phyloP scores from a whole-genome alignment of 2,113 vertebrate genomes.

The Cricetomys ansorgei region DNA sequence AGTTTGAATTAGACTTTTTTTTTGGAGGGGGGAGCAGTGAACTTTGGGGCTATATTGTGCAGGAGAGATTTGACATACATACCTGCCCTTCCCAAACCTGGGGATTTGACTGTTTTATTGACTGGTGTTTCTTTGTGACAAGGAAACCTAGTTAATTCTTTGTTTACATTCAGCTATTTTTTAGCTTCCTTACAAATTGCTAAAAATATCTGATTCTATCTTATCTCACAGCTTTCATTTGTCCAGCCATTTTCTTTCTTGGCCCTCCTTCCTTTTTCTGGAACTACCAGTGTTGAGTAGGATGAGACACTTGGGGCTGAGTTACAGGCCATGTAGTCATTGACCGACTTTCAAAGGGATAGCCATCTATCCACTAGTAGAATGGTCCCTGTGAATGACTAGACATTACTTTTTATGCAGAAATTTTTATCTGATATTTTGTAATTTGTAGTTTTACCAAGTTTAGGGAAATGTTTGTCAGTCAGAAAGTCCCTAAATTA shows the following conservation, averaged over 20 bases:
- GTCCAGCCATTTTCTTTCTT: constrained; percentile 10
- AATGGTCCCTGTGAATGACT: not conserved
- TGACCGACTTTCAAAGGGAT: not conserved
- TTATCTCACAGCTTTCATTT: not conserved
- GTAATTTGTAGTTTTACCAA: constrained; percentile 9
- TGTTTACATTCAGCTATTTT: not conserved
- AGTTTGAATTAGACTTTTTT: constrained; percentile 27
- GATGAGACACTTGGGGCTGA: not conserved
- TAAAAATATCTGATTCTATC: not conserved
- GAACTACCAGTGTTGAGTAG: not conserved
- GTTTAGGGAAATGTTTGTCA: not conserved
- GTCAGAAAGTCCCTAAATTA: not conserved
- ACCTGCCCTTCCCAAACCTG: not conserved
- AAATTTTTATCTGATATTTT: constrained; percentile 6
- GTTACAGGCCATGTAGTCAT: not conserved
- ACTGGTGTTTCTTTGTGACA: constrained; percentile 36
- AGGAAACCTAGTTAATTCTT: constrained; percentile 39
- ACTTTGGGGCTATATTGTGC: not conserved
- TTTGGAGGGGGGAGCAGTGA: not conserved
- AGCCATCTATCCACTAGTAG: not conserved
- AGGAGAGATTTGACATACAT: not conserved
- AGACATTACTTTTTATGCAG: not conserved
- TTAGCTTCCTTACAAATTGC: not conserved
- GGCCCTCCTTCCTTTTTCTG: not conserved
- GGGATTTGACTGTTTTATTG: constrained; percentile 34